Evolutionary conservation across 2,797 vertebrate species (phyloP).

Genomic region (Trachurus trachurus): DNA sequence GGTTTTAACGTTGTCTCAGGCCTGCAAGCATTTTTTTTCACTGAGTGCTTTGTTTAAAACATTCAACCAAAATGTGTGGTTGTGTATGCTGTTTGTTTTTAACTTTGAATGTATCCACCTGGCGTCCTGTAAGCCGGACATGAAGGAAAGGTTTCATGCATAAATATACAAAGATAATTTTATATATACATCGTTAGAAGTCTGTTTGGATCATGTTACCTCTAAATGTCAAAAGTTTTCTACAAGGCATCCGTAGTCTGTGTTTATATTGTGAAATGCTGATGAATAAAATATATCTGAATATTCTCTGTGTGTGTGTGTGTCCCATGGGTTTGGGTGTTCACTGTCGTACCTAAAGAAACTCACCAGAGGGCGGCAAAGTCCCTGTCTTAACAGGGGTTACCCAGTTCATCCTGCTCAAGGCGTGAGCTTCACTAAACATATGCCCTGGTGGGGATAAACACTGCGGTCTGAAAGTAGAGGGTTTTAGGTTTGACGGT

Average conservation of each 20-base stretch:
- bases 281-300: conserved; percentile 50
- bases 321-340: neutral
- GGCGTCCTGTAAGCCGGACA: conserved; percentile 17
- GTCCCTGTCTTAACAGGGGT: conserved; percentile 35
- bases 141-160: conserved; percentile 25
- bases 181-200: conserved; percentile 12
- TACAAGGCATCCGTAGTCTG: conserved; percentile 33
- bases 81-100: neutral
- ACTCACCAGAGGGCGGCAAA: conserved; percentile 73
- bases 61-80: conserved; percentile 3
- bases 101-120: conserved; percentile 40
- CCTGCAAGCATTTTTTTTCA: conserved; percentile 17
- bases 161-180: conserved; percentile 39
- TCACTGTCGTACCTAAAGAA: neutral
- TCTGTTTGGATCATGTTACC: conserved; percentile 24
- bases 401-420: conserved; percentile 65
- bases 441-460: conserved; percentile 18
- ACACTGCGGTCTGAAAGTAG: neutral
- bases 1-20: conserved; percentile 45
- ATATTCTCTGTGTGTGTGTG: neutral
- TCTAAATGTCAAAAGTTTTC: conserved; percentile 31
- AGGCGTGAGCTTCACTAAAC: conserved; percentile 40
- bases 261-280: conserved; percentile 55
- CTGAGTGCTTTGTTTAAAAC: conserved; percentile 32
- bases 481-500: neutral